Evolutionary conservation across 64 coral and sea anemone genomes (phyloP).

Genomic region (Montipora foliosa): DNA sequence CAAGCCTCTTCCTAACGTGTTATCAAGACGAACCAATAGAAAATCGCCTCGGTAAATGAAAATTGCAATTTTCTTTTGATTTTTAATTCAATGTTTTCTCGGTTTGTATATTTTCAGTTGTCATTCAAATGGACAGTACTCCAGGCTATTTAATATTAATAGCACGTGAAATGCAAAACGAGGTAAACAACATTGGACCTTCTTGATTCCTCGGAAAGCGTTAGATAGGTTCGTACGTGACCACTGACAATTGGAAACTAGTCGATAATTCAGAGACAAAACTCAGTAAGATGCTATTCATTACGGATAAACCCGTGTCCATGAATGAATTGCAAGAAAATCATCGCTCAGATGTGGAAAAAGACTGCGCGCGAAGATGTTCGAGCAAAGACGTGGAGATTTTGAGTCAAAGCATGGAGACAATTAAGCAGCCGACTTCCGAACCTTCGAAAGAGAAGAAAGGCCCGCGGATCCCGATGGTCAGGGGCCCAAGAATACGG

Average conservation of each 20-base stretch:
- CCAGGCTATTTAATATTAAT: slow-evolving; percentile 77
- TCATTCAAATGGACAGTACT: slow-evolving; percentile 12
- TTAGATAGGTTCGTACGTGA: background rate
- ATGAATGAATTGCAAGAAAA: slow-evolving; percentile 68
- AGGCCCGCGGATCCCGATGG: background rate
- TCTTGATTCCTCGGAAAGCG: background rate
- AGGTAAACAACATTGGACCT: slow-evolving; percentile 68
- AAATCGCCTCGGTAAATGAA: background rate
- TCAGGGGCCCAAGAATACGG: slow-evolving; percentile 25
- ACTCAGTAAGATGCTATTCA: slow-evolving; percentile 24
- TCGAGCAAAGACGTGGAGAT: slow-evolving; percentile 60
- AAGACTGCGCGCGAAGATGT: slow-evolving; percentile 49
- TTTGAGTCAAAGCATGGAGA: slow-evolving; percentile 67
- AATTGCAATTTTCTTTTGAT: background rate
- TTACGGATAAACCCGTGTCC: slow-evolving; percentile 64
- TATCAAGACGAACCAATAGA: background rate
- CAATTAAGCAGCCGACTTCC: background rate
- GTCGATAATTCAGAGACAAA: background rate
- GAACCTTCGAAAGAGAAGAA: slow-evolving; percentile 1
- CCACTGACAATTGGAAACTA: too few relatives aligned
- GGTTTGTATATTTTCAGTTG: background rate
- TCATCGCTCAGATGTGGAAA: slow-evolving; percentile 53
- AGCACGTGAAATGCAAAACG: slow-evolving; percentile 70
- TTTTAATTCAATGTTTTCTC: background rate
- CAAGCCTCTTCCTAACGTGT: background rate